Conservation (phyloP, 1,140 invertebrate genomes). For the Agrypnia vestita region DNA sequence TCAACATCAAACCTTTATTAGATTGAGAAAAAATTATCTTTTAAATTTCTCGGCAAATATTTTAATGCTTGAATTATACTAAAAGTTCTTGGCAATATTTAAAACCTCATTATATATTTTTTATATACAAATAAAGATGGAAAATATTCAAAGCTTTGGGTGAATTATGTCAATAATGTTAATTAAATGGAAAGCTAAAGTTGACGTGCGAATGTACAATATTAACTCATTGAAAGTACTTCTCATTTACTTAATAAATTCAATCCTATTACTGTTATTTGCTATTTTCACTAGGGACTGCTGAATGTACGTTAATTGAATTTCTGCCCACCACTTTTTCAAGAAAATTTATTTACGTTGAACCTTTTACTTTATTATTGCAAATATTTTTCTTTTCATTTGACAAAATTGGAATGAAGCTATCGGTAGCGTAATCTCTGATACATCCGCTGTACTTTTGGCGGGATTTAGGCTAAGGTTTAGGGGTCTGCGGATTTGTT, state of each 20-base stretch:
- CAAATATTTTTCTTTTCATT: slow-evolving; percentile 32
- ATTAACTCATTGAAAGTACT: no score
- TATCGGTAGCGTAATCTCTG: slow-evolving; percentile 25
- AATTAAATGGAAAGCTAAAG: no score
- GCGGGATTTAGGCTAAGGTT: slow-evolving; percentile 5
- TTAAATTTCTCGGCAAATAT: no score
- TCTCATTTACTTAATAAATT: neutral
- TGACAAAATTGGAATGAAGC: neutral
- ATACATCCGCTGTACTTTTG: neutral
- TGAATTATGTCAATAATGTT: no score
- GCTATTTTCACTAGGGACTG: neutral
- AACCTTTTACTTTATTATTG: slow-evolving; percentile 4
- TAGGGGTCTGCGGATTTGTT: slow-evolving; percentile 21
- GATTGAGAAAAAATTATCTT: no score
- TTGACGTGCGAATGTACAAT: no score
- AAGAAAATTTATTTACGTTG: slow-evolving; percentile 8
- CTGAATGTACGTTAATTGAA: neutral
- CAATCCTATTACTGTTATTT: neutral
- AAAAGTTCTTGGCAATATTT: no score
- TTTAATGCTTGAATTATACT: no score
- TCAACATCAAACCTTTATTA: no score
- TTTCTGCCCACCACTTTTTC: neutral
- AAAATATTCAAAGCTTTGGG: no score
- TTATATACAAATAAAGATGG: no score
- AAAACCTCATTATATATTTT: no score